A percentile compares a stretch with the other conserved stretches of the same genome.
These are phyloP conservation scores for Luscinia luscinia DNA, from an alignment of 2,797 vertebrate species.

Conservation along the genomic window DNA sequence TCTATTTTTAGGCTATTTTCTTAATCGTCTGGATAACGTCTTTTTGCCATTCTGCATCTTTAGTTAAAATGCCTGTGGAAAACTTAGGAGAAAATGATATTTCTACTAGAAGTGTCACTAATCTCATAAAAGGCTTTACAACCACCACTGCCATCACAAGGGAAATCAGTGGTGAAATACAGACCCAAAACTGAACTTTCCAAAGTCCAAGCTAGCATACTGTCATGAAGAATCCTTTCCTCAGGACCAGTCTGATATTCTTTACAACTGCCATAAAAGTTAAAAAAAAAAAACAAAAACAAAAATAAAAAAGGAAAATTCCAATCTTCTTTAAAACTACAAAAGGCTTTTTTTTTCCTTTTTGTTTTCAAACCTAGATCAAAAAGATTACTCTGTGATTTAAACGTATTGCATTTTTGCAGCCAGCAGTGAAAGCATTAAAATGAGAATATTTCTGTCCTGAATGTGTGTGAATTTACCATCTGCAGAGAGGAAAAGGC, in stretches of 20 bases:
- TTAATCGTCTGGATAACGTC: neutral
- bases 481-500: conserved; percentile 6
- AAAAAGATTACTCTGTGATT: conserved; percentile 23
- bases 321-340: neutral
- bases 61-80: conserved; percentile 24
- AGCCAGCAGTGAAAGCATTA: conserved; percentile 19
- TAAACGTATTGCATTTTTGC: neutral
- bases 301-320: neutral
- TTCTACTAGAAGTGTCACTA: neutral
- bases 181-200: neutral
- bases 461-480: conserved; percentile 15
- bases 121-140: conserved; percentile 22
- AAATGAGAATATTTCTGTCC: conserved; percentile 25
- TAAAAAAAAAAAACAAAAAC: neutral
- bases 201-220: neutral
- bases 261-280: neutral
- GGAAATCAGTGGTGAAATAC: neutral
- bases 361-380: neutral
- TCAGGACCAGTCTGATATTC: neutral
- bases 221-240: neutral
- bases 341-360: neutral
- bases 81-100: neutral
- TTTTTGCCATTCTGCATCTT: neutral
- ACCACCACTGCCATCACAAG: neutral
- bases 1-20: neutral